phyloP scores from a whole-genome alignment of 2,113 vertebrate genomes.

The Solea senegalensis region DNA sequence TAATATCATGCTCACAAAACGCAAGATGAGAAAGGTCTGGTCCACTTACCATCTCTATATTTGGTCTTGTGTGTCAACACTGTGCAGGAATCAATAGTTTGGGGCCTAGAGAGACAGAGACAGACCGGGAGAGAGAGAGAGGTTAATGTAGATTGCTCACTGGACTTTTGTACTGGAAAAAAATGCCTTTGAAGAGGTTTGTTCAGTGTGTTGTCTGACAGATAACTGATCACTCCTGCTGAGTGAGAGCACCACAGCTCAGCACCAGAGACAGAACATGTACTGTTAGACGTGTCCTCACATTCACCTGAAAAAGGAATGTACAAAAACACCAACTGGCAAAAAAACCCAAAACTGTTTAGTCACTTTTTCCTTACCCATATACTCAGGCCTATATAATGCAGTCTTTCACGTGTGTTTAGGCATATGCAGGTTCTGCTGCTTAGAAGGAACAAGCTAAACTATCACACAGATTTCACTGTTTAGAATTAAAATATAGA shows the following conservation, averaged over 20 bases:
- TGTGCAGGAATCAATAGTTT: constrained; percentile 57
- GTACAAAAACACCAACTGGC: constrained; percentile 10
- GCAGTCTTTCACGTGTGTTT: constrained; percentile 11
- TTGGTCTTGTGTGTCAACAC: constrained; percentile 59
- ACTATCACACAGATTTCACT: too few species aligned
- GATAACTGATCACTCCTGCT: background rate
- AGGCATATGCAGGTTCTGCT: background rate
- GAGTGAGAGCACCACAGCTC: background rate
- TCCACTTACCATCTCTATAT: constrained; percentile 70
- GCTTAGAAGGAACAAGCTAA: background rate
- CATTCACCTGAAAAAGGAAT: constrained; percentile 11
- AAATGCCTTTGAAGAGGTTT: too few species aligned
- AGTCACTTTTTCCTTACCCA: constrained; percentile 39
- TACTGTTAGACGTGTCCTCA: constrained; percentile 6
- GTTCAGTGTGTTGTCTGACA: background rate
- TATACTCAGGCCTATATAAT: constrained; percentile 8
- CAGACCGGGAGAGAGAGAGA: background rate
- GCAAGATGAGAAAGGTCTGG: constrained; percentile 7
- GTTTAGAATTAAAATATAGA: background rate
- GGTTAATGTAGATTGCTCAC: too few species aligned
- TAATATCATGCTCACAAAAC: constrained; percentile 17
- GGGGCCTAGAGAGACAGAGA: constrained; percentile 40
- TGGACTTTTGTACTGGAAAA: too few species aligned
- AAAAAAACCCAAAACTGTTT: background rate
- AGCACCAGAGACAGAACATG: background rate